These are phyloP conservation scores for Marmota monax DNA, from an alignment of 2,113 vertebrate species.

Conservation along the genomic window DNA sequence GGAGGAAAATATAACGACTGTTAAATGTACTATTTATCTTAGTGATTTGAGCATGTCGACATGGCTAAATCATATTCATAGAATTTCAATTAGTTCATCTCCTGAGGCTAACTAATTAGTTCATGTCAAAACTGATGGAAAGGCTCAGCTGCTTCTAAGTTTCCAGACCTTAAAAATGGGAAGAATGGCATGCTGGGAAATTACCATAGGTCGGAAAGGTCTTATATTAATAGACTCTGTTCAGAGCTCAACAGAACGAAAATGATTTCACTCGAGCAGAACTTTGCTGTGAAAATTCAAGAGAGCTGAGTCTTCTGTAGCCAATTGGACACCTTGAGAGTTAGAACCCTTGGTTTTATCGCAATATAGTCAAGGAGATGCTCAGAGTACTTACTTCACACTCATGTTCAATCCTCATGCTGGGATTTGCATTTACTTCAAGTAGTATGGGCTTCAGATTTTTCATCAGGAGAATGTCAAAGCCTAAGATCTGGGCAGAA, in stretches of 20 bases:
- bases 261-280: background rate
- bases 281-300: background rate
- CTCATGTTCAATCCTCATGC: slow-evolving; percentile 98
- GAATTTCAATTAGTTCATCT: slow-evolving; percentile 85
- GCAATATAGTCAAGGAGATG: background rate
- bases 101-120: slow-evolving; percentile 85
- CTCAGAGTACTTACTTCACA: slow-evolving; percentile 90
- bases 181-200: slow-evolving; percentile 83
- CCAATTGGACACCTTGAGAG: background rate
- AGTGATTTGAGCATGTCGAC: slow-evolving; percentile 74
- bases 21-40: slow-evolving; percentile 74
- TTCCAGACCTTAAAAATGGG: slow-evolving; percentile 82
- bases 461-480: slow-evolving; percentile 98
- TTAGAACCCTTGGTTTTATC: accelerated
- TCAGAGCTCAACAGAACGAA: slow-evolving; percentile 77
- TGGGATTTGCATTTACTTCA: slow-evolving; percentile 99
- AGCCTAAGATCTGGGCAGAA: slow-evolving; percentile 95
- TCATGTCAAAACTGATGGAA: slow-evolving; percentile 85
- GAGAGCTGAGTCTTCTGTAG: background rate
- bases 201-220: slow-evolving; percentile 75
- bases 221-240: slow-evolving; percentile 81
- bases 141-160: slow-evolving; percentile 81
- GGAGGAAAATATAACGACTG: background rate
- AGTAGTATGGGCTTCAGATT: slow-evolving; percentile 96
- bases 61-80: slow-evolving; percentile 81